Evolutionary conservation across 2,888 invertebrate genomes (phyloP), one percentile per base, ranked within the genome.

Genomic region (Blastobasis adustella): DNA sequence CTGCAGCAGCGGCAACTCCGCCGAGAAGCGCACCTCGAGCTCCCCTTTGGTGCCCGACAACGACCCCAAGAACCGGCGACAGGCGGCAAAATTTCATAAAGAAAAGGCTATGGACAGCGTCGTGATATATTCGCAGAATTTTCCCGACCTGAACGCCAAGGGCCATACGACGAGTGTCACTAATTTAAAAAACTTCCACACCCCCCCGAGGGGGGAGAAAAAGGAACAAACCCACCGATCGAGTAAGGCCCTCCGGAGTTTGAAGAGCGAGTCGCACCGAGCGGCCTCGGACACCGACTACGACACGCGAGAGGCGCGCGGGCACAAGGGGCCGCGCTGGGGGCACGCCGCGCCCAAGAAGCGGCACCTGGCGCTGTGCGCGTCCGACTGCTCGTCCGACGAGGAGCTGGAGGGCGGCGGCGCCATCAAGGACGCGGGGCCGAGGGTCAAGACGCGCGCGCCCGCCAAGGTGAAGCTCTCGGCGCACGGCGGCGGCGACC

Each of bases 191-290:
- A 88, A 88, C 88, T 86, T 75, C 77, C 83, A 84, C 76, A 78
- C 75, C 86, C 87, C 88, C 86, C 87, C 78, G 72, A 83, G 86
- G 87, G 88, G 87, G 88, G 87, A 83, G 67, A 86, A 87, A 85
- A 87, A 84, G 77, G 85, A 84, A 53, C 71, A 68, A 69, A 69
- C 66, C 53, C 79, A 79, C 63, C 73, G 79, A 63, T 62, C 70
- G 47, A 77, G 69, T 59, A 85, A 82, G 61, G 65, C 49, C 46
- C 49, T 68, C 45, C 66, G 79, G 57, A 73, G 65, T 61, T 57
- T 74, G 46, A 86, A 84, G 62, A 69, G 57, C 49, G 82, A 82
- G 42, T 66, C 69, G 23, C 84, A 82, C 57, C 69, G 80, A 47
- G 79, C 86, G 4, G 85, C 82, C 4, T 87, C 87, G 0, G 87